Percentiles rank a stretch among this genome's conserved stretches.
phyloP scores from a whole-genome alignment of 2,797 vertebrate species.

The Alcedo atthis region DNA sequence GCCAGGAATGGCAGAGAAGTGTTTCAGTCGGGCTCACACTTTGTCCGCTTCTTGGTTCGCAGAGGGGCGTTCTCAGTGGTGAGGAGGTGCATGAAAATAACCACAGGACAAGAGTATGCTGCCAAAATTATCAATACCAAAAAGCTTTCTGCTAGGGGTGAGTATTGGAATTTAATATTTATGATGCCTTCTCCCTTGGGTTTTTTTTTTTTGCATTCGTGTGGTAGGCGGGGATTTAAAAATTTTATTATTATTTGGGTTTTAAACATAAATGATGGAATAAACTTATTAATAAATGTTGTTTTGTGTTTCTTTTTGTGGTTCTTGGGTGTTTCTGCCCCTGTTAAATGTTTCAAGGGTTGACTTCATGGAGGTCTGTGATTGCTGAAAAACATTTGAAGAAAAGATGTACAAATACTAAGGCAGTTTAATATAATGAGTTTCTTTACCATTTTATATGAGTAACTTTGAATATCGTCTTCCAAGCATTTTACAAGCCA shows the following conservation, averaged over 20 bases:
- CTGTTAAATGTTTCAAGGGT: background rate
- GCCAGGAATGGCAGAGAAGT: background rate
- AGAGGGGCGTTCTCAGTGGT: conserved; percentile 98
- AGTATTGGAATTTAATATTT: conserved; percentile 67
- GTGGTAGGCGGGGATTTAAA: background rate
- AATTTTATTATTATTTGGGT: too few species aligned
- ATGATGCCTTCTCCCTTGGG: background rate
- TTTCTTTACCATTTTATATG: background rate
- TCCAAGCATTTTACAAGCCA: background rate
- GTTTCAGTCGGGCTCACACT: conserved; percentile 37
- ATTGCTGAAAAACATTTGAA: background rate
- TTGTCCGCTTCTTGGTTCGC: conserved; percentile 64
- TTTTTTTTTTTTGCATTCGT: background rate
- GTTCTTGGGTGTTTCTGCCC: background rate
- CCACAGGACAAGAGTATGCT: conserved; percentile 94
- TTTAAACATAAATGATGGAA: background rate
- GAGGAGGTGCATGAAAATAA: conserved; percentile 95
- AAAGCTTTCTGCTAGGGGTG: conserved; percentile 96
- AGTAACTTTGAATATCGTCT: background rate
- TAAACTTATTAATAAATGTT: too few species aligned
- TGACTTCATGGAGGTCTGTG: background rate
- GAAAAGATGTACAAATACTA: background rate
- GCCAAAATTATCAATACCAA: conserved; percentile 99
- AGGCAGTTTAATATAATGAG: background rate
- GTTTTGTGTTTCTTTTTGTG: background rate